Evolutionary conservation across 1,140 invertebrate genomes (phyloP).

Genomic region (Drosophila equinoxialis): DNA sequence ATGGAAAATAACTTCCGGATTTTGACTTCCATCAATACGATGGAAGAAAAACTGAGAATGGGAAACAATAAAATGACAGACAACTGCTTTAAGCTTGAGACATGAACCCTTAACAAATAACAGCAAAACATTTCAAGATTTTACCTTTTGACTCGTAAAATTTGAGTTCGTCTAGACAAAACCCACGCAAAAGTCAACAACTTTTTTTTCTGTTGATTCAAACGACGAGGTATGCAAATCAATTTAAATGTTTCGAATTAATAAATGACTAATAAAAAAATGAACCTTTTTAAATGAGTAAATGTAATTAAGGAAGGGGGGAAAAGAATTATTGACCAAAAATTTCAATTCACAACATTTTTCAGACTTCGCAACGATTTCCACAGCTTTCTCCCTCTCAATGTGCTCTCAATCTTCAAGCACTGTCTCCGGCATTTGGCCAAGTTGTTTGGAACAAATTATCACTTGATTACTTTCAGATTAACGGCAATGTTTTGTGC

Average conservation of each 20-base stretch:
- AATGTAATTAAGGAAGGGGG: no score
- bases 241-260: not conserved
- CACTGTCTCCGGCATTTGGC: conserved; percentile 42
- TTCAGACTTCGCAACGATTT: conserved; percentile 8
- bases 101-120: conserved; percentile 18
- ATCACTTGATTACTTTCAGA: conserved; percentile 58
- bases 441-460: conserved; percentile 47
- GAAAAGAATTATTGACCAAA: not conserved
- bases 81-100: conserved; percentile 34
- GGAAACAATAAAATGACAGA: conserved; percentile 32
- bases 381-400: not conserved
- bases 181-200: conserved; percentile 6
- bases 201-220: conserved; percentile 9
- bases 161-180: conserved; percentile 46
- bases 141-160: conserved; percentile 23
- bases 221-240: conserved; percentile 1
- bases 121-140: conserved; percentile 12
- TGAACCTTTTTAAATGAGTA: not conserved
- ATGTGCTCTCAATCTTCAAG: not conserved
- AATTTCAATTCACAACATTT: not conserved
- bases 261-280: conserved; percentile 1
- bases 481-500: conserved; percentile 53
- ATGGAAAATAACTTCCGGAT: conserved; percentile 36
- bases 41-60: conserved; percentile 17
- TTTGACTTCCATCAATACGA: conserved; percentile 12